These are phyloP conservation scores for Gobionotothen gibberifrons DNA, from an alignment of 2,797 vertebrate species.

Conservation along the genomic window DNA sequence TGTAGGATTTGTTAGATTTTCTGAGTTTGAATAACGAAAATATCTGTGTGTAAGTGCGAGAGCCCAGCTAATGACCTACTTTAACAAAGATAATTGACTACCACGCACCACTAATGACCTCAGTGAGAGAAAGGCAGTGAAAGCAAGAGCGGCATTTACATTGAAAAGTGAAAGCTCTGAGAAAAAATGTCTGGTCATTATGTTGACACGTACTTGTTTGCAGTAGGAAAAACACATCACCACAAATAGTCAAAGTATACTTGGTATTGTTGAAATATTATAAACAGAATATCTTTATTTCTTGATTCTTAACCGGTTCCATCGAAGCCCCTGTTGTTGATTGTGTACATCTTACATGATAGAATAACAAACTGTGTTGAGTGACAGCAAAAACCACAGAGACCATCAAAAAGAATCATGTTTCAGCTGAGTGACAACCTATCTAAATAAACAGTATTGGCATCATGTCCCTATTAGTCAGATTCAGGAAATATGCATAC, in stretches of 20 bases:
- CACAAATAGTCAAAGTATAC: not conserved
- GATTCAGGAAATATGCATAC: not conserved
- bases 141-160: constrained; percentile 35
- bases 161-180: constrained; percentile 23
- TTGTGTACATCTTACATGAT: not conserved
- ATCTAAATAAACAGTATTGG: not conserved
- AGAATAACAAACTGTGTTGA: not conserved
- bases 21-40: not conserved
- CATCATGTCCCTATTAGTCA: not conserved
- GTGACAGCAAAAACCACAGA: not conserved
- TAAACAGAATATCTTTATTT: not conserved
- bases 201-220: constrained; percentile 9
- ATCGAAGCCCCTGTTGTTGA: not conserved
- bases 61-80: constrained; percentile 1
- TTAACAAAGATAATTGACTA: constrained; percentile 8
- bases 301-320: not conserved
- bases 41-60: not conserved
- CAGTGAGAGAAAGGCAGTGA: constrained; percentile 29
- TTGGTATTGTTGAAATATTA: too few relatives aligned
- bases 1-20: not conserved
- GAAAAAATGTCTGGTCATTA: constrained; percentile 11
- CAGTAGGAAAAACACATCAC: not conserved
- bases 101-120: constrained; percentile 31
- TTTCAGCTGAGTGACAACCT: not conserved
- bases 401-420: not conserved